Base-by-base conservation (phyloP, 2,113 vertebrate genomes). In the Poecilia latipinna region DNA sequence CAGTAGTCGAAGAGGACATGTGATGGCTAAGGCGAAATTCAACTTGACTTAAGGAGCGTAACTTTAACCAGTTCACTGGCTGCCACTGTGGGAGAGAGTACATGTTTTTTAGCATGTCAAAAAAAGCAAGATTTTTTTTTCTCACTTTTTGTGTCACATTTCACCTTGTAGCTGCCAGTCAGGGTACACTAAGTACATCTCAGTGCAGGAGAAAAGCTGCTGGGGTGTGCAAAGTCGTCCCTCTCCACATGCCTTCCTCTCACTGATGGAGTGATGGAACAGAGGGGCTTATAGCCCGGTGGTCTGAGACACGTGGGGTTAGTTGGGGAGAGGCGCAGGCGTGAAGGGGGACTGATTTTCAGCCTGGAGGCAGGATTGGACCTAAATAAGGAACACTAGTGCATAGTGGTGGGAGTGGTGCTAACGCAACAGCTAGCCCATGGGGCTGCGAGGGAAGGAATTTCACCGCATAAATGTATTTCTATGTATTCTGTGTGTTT, bases 351-450 rank as follows among this genome's bases (percentile, higher is more conserved):
- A 91, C 88, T 89, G 80, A 91, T 90, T 92, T 92, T 86, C 69
- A 84, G 87, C 90, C 88, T 35, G 61, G 29, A 28, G 90, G 77
- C 81, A 80, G 7, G 63, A 77, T 70, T 68, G 86, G 88, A 88
- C 86, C 83, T 85, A 93, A 90, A 90, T 91, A 88, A 88, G 83
- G 80, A 84, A 82, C 78, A 84, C 64, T 70, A 72, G 87, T 74
- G 88, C 79, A 75, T 89, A 78, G 70, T 76, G 70, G 68, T 83
- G 82, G 81, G 82, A 87, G 82, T 86, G 82, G 83, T 84, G 73
- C 75, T 75, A 78, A 79, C 79, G 74, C 78, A 68, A 71, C 39
- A 77, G 80, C 83, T 82, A 61, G 77, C 72, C 48, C 76, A 78
- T 63, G 37, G 72, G 48, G 78, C 76, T 74, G 71, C 33, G 61